Conservation (phyloP, 2,113 vertebrate genomes). For the Oenanthe melanoleuca region DNA sequence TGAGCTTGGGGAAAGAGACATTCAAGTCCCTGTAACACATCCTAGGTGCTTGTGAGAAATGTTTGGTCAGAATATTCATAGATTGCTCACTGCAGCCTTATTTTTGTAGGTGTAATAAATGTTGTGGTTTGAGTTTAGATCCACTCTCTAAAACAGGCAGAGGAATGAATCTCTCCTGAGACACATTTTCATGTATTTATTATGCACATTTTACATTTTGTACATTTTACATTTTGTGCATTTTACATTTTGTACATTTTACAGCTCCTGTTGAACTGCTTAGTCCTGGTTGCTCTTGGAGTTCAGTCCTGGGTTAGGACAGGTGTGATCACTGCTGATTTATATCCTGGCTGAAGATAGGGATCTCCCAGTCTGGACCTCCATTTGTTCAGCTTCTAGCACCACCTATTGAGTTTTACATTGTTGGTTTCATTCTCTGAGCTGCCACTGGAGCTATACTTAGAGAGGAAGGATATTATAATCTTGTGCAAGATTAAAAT, state of each 20-base stretch:
- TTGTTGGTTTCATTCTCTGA: background rate
- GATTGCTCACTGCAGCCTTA: background rate
- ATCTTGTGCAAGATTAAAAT: constrained; percentile 54
- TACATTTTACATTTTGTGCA: background rate
- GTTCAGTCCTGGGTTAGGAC: background rate
- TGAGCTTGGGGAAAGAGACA: background rate
- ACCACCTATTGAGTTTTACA: background rate
- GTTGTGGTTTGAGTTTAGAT: background rate
- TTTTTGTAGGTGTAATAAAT: background rate
- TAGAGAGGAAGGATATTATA: constrained; percentile 59
- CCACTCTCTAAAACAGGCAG: background rate
- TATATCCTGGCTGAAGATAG: background rate
- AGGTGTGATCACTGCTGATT: background rate
- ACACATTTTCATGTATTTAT: background rate
- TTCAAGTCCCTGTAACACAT: background rate
- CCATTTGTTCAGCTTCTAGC: background rate
- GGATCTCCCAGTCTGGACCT: background rate
- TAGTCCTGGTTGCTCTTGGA: background rate
- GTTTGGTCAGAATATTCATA: background rate
- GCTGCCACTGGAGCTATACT: constrained; percentile 14
- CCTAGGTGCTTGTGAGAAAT: background rate
- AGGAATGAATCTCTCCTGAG: background rate
- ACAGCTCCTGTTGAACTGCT: background rate
- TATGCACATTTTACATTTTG: background rate
- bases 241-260: background rate